Conservation (phyloP, 2,797 vertebrate genomes). For the Phylloscopus collybita region DNA sequence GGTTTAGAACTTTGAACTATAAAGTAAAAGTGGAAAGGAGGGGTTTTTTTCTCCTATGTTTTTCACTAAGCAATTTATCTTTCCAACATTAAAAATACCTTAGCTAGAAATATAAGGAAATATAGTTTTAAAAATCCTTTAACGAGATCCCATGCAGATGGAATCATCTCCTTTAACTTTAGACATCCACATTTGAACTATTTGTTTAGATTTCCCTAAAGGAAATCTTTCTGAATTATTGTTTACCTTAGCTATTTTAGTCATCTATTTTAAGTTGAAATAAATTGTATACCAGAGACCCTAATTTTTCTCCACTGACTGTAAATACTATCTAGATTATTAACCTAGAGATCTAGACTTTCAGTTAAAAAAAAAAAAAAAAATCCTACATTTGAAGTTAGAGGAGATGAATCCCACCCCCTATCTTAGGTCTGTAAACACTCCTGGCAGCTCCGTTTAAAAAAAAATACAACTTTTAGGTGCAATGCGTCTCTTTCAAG, state of each 20-base stretch:
- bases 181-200: background rate
- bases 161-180: background rate
- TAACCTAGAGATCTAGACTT: background rate
- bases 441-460: background rate
- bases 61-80: background rate
- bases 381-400: background rate
- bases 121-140: background rate
- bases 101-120: background rate
- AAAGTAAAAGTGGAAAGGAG: background rate
- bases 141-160: background rate
- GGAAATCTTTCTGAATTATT: background rate
- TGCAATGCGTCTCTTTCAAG: background rate
- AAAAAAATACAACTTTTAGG: background rate
- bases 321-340: background rate
- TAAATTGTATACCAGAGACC: background rate
- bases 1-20: background rate
- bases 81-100: background rate
- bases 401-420: background rate
- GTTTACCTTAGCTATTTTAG: background rate
- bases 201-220: background rate
- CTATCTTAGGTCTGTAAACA: background rate
- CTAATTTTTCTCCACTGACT: background rate
- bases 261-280: background rate
- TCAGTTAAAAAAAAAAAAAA: background rate
- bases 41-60: accelerated